Evolutionary conservation across 30 jellyfish, hydroid and myxozoan genomes (phyloP), one percentile per base, ranked within the genome.

Genomic region (Chrysaora quinquecirrha): DNA sequence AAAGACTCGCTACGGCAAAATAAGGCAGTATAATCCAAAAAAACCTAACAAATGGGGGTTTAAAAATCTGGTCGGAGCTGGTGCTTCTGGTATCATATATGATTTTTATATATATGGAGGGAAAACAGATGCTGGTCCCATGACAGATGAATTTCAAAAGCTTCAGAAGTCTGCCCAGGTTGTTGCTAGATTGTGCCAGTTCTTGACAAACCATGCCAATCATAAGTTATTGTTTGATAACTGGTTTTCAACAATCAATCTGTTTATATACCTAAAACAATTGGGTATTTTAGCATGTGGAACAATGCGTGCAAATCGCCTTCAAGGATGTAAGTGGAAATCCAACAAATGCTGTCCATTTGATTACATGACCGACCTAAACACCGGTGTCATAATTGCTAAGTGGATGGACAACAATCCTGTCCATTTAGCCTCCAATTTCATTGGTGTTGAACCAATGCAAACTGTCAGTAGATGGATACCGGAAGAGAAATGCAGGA

Each of bases 11-110:
- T n/a, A 43, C 80, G 79, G 96, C 84, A 30, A 65, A 54, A 78
- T 87, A 30, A 48, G 80, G 78, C 88, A 76, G 72, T 86, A 86
- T 30, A 87, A 74, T 29, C 85, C 90, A 48, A 82, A 70, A 43
- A 67, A 60, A n/a, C n/a, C n/a, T n/a, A n/a, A n/a, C n/a, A n/a
- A n/a, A n/a, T n/a, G n/a, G n/a, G n/a, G n/a, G n/a, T n/a, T 88
- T 62, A 78, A 87, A 71, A 61, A 65, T 64, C 84, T 87, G 29
- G 95, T 56, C 24, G 31, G 96, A 48, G 84, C 89, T 14, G 96
- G 95, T 48, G 76, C 95, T 25, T 87, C 95, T 19, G 95, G 89
- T n/a, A n/a, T n/a, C n/a, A n/a, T n/a, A n/a, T n/a, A n/a, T n/a
- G n/a, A n/a, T n/a, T n/a, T n/a, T n/a, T 34, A 70, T 30, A 30